A percentile compares a stretch with the other conserved stretches of the same genome.
These are phyloP conservation scores for Choloepus hoffmanni DNA, from an alignment of 2,113 vertebrate species.

Conservation along the genomic window DNA sequence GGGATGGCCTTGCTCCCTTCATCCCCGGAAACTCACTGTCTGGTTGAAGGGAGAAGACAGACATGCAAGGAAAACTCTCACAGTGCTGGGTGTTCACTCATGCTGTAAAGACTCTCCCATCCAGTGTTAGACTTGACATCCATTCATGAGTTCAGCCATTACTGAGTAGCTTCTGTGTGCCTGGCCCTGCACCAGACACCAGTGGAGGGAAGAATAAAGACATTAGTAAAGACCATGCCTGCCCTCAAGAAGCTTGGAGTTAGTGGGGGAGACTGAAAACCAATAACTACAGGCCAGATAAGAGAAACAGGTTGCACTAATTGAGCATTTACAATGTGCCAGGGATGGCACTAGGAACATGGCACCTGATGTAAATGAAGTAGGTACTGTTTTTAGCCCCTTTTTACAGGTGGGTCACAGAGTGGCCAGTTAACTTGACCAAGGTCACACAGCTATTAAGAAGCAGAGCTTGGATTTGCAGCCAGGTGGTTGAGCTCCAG, in stretches of 20 bases:
- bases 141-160: not conserved
- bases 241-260: not conserved
- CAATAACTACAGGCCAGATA: not conserved
- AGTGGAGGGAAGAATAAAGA: not conserved
- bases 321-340: too few species aligned
- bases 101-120: not conserved
- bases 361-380: not conserved
- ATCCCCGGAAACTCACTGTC: not conserved
- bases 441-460: not conserved
- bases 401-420: not conserved
- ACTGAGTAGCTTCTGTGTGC: not conserved
- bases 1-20: not conserved
- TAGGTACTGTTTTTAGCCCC: too few species aligned
- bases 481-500: not conserved
- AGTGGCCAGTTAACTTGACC: not conserved
- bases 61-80: not conserved
- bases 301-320: not conserved
- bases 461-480: not conserved
- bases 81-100: not conserved
- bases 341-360: not conserved
- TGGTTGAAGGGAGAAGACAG: not conserved
- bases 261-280: not conserved
- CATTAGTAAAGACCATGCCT: not conserved
- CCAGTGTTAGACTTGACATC: not conserved
- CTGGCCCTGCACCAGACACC: not conserved